Percentiles rank a stretch among this genome's conserved stretches.
phyloP scores from a whole-genome alignment of 2,113 vertebrate genomes.

The Pachypanchax playfairii region DNA sequence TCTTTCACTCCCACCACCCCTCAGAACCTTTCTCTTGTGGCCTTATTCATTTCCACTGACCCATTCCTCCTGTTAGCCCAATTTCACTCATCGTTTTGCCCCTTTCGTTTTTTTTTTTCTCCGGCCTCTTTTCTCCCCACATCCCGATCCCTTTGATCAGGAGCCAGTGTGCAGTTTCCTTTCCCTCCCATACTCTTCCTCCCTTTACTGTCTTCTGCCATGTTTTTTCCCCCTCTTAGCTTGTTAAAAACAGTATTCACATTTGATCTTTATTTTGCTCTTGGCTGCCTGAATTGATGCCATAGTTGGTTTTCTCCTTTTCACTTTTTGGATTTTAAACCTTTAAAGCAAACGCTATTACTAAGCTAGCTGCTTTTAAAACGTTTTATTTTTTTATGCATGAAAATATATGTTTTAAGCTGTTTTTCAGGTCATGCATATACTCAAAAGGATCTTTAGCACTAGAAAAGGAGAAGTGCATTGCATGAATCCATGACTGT shows the following conservation, averaged over 20 bases:
- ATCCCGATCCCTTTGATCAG: conserved; percentile 60
- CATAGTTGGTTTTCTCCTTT: conserved; percentile 47
- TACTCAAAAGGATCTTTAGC: too few species aligned
- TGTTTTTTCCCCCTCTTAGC: conserved; percentile 23
- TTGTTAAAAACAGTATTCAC: conserved; percentile 52
- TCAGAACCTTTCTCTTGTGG: conserved; percentile 35
- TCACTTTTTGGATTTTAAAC: neutral
- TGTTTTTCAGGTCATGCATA: too few species aligned
- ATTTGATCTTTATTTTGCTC: conserved; percentile 47
- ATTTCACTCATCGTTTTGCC: conserved; percentile 51
- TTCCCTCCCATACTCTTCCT: conserved; percentile 43
- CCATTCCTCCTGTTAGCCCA: conserved; percentile 43
- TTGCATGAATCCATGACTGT: too few species aligned
- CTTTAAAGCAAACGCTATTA: neutral
- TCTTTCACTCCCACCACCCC: conserved; percentile 31
- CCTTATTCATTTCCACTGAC: conserved; percentile 54
- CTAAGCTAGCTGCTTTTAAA: conserved; percentile 17
- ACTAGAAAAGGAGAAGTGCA: too few species aligned
- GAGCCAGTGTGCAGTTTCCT: conserved; percentile 50
- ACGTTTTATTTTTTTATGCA: neutral
- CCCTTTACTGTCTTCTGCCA: conserved; percentile 30
- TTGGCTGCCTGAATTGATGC: conserved; percentile 52
- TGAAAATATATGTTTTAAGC: too few species aligned
- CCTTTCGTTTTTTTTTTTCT: conserved; percentile 40
- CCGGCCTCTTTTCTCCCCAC: conserved; percentile 52